Conservation (phyloP, 2,888 invertebrate genomes). For the Rhodophaea formosa region DNA sequence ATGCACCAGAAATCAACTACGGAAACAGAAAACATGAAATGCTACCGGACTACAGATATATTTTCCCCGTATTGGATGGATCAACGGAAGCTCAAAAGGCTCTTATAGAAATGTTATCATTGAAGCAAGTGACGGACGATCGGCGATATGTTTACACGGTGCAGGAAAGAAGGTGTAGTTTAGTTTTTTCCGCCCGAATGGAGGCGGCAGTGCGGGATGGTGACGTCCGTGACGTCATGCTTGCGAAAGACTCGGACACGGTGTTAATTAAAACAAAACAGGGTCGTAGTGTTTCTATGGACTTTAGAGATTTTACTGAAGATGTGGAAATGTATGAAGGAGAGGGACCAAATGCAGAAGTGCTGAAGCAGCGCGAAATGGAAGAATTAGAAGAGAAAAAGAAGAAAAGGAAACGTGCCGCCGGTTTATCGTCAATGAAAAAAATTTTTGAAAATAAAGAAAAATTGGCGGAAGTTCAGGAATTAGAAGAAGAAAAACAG, state of each 20-base stretch:
- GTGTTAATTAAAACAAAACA: conserved; percentile 87
- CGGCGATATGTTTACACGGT: conserved; percentile 88
- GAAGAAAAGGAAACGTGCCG: conserved; percentile 82
- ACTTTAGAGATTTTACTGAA: conserved; percentile 82
- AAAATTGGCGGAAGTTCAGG: conserved; percentile 82
- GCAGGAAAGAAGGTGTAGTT: conserved; percentile 86
- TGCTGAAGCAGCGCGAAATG: conserved; percentile 82
- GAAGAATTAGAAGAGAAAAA: conserved; percentile 78
- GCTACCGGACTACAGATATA: conserved; percentile 86
- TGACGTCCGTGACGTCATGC: conserved; percentile 88
- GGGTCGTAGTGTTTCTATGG: conserved; percentile 88
- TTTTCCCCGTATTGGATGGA: conserved; percentile 86
- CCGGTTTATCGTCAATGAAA: conserved; percentile 83
- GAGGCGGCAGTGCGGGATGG: conserved; percentile 89
- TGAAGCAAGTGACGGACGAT: conserved; percentile 80
- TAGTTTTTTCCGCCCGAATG: conserved; percentile 87
- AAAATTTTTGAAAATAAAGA: conserved; percentile 91
- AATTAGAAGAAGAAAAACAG: conserved; percentile 79
- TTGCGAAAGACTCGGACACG: conserved; percentile 88
- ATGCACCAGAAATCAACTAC: conserved; percentile 81
- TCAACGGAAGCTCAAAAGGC: conserved; percentile 84
- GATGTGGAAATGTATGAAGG: conserved; percentile 85
- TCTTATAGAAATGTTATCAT: conserved; percentile 82
- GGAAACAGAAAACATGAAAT: conserved; percentile 85
- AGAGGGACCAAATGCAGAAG: conserved; percentile 85